phyloP scores from a whole-genome alignment of 2,797 vertebrate genomes.

The Strix occidentalis region DNA sequence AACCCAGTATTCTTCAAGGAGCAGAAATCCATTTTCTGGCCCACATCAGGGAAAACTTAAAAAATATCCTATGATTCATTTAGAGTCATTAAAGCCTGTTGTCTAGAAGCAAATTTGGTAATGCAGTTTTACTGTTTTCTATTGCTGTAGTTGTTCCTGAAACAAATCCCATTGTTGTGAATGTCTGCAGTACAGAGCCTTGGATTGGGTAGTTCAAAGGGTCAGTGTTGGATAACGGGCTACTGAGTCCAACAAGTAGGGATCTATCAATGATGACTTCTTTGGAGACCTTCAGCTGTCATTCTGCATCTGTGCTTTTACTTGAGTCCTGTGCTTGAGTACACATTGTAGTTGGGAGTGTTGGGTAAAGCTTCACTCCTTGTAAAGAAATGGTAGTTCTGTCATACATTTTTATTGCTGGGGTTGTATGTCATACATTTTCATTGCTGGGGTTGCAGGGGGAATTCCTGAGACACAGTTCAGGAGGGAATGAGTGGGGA shows the following conservation, averaged over 20 bases:
- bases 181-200: background rate
- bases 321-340: background rate
- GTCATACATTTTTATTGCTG: background rate
- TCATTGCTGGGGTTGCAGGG: background rate
- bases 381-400: background rate
- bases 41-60: background rate
- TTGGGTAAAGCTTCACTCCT: background rate
- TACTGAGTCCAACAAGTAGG: background rate
- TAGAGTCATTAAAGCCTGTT: background rate
- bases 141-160: background rate
- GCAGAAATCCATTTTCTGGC: background rate
- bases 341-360: background rate
- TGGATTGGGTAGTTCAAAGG: background rate
- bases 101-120: background rate
- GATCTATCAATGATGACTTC: background rate
- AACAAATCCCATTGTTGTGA: background rate
- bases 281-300: background rate
- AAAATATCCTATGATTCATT: background rate
- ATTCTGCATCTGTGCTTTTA: background rate
- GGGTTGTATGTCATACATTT: background rate
- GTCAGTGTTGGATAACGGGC: background rate
- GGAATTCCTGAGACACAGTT: background rate
- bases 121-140: background rate
- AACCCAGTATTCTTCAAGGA: background rate
- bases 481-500: background rate